A percentile compares a stretch with the other conserved stretches of the same genome.
Conservation (phyloP, 2,113 vertebrate genomes). For the Myotis yumanensis region DNA sequence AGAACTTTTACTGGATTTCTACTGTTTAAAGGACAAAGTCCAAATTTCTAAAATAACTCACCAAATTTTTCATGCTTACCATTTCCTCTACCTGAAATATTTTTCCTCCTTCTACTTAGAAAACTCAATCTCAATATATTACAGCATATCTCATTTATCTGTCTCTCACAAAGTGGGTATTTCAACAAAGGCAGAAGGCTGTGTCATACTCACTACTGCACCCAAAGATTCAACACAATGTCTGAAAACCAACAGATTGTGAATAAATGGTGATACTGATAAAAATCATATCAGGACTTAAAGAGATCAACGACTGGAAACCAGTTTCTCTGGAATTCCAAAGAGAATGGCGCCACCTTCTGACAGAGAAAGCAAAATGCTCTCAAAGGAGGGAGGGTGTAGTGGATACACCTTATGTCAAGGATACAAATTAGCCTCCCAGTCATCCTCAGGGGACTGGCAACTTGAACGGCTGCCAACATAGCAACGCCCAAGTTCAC, state of each 20-base stretch:
- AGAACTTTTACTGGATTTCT: neutral
- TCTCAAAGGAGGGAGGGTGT: neutral
- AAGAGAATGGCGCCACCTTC: constrained; percentile 13
- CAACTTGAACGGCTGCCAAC: neutral
- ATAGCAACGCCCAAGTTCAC: neutral
- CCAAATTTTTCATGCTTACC: neutral
- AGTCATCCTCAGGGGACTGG: neutral
- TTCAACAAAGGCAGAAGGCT: neutral
- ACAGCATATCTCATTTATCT: neutral
- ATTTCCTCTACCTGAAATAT: neutral
- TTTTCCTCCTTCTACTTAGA: neutral
- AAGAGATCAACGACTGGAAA: neutral
- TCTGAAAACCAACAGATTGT: neutral
- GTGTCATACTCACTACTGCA: neutral
- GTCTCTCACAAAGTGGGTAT: neutral
- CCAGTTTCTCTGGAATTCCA: neutral
- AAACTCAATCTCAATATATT: neutral
- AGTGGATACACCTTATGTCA: neutral
- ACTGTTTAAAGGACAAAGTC: neutral
- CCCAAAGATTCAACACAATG: neutral
- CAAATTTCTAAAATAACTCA: neutral
- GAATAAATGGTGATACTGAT: neutral
- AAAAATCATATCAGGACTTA: neutral
- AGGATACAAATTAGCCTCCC: neutral
- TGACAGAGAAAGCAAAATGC: constrained; percentile 17